Conservation (phyloP, 2,888 invertebrate species). For the Steinernema scapterisci region DNA sequence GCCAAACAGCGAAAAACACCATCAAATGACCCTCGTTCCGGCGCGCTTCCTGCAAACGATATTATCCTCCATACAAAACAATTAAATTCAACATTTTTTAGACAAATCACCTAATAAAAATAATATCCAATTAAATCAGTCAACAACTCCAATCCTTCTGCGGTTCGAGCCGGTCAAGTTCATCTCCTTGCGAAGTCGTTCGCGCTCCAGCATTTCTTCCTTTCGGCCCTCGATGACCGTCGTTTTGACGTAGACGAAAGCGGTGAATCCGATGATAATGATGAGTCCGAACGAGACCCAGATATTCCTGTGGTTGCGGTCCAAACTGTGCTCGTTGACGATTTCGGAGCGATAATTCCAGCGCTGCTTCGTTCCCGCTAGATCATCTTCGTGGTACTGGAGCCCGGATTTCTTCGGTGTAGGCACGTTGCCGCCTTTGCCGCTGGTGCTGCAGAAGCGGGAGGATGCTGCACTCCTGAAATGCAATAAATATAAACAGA, state of each 20-base stretch:
- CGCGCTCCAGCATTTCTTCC: constrained; percentile 58
- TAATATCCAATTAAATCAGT: not conserved
- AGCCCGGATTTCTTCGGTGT: not conserved
- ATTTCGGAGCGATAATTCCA: constrained; percentile 62
- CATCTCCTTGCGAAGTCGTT: constrained; percentile 44
- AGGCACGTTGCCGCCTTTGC: not conserved
- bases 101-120: too few relatives aligned
- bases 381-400: constrained; percentile 44
- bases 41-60: too few relatives aligned
- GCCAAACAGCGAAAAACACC: too few relatives aligned
- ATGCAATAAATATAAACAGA: too few relatives aligned
- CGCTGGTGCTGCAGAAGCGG: too few relatives aligned
- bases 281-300: constrained; percentile 57
- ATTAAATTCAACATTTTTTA: too few relatives aligned
- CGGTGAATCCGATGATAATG: constrained; percentile 56
- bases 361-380: constrained; percentile 50
- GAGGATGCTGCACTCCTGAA: too few relatives aligned
- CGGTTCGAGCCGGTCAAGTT: constrained; percentile 35
- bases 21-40: too few relatives aligned
- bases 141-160: not conserved
- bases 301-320: constrained; percentile 54
- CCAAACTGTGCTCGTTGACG: constrained; percentile 51
- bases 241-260: constrained; percentile 55
- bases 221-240: constrained; percentile 53
- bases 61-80: too few relatives aligned